Base-by-base conservation (phyloP, 2,888 invertebrate genomes). In the Ophion obscuratus region DNA sequence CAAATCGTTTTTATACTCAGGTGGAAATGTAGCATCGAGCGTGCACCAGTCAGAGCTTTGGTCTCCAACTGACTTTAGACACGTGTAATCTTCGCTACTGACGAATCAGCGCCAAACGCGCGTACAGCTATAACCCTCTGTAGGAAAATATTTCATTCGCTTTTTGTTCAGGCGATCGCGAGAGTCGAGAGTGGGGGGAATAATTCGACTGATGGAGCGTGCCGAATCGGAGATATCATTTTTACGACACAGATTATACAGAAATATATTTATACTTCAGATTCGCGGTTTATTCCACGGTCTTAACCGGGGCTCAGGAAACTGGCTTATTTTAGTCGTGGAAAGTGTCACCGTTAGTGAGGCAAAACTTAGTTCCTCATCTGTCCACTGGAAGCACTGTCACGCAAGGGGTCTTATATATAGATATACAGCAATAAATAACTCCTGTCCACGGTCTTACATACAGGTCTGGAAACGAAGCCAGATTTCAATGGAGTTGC, bases 41-140 rank as follows among this genome's bases (percentile, higher is more conserved):
- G 11, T 14, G 11, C n/a, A n/a, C 11, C 44, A 24, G 36, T 71
- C 40, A 64, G 61, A 71, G 47, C 24, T 81, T 66, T 70, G 27
- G 64, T 78, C 64, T 53, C 62, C 87, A 87, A 85, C 81, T 80
- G 78, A 85, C 66, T 62, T 70, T 82, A 77, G 62, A 86, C 87
- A 88, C 86, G 84, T 86, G 87, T 87, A 82, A 80, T 81, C 57
- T 62, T 5, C 53, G 27, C 40, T 40, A 67, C 36, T 68, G 68
- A 61, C 80, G 67, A 79, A 85, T 80, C 83, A 80, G 11, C 79
- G 53, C 5, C 5, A 14, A 53, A 53, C 53, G 53, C 53, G 53
- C 53, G 2, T 53, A 53, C 17, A 53, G 53, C 53, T 14, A 17
- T 53, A 53, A 47, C 53, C 53, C 53, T 53, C 53, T 53, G 53